Base-by-base conservation (phyloP, 2,888 invertebrate genomes). In the Cheiracanthium punctorium region DNA sequence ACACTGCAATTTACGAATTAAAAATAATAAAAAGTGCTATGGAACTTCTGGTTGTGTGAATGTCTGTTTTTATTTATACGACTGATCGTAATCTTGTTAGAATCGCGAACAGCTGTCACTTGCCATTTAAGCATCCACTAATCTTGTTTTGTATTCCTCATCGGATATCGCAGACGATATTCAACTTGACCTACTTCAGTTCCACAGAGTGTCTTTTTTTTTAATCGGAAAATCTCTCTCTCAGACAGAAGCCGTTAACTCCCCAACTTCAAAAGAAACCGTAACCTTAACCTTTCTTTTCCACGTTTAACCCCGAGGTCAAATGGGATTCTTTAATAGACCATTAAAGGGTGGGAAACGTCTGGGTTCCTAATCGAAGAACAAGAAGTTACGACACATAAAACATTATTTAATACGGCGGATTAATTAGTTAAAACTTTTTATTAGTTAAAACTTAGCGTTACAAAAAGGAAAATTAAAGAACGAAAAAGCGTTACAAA, bases 211-310 rank as follows among this genome's bases (percentile, higher is more conserved):
- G 4, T 24, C n/a, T n/a, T 24, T 24, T 58, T 24, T 58, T 7
- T 58, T 2, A 48, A 17, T 12, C 48, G 48, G 24, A n/a, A n/a
- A n/a, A n/a, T n/a, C n/a, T n/a, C n/a, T n/a, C n/a, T 58, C 58
- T 4, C 58, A 58, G 58, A 58, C 58, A 24, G 20, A 24, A 58
- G 58, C 58, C 58, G 20, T 58, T n/a, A 24, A 58, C 20, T 5
- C 4, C 58, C 7, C 1, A 24, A 58, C 58, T 58, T 58, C 30
- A 67, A 67, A 67, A 67, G 67, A 67, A 32, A 67, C 67, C 67
- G 67, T 30, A 67, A 67, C 67, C 67, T 67, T 67, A 67, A 67
- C 30, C 67, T 67, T 67, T 67, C 30, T n/a, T 17, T 7, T n/a
- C 29, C 14, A 7, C 12, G n/a, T 64, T 67, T 30, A 67, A 30